Conservation (phyloP, 2,113 vertebrate genomes). For the Eonycteris spelaea region DNA sequence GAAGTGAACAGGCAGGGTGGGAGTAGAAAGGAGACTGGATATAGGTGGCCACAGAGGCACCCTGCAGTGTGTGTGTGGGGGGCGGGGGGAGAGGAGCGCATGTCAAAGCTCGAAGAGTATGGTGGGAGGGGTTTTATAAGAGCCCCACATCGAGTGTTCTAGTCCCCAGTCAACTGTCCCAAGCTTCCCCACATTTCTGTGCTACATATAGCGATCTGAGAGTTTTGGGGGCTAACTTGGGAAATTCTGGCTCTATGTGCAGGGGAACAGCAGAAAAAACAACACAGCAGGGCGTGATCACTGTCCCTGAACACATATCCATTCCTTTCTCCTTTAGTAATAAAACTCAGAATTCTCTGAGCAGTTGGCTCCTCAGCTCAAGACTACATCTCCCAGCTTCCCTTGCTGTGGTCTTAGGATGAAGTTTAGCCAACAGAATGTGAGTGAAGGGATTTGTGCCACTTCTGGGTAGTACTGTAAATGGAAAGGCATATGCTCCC, state of each 20-base stretch:
- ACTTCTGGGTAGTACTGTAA: not conserved
- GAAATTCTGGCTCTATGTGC: not conserved
- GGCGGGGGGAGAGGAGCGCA: too few species aligned
- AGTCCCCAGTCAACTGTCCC: not conserved
- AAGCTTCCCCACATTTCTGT: not conserved
- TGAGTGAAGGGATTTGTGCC: not conserved
- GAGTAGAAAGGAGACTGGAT: not conserved
- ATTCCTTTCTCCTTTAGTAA: not conserved
- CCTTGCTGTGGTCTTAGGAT: not conserved
- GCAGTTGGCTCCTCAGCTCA: not conserved
- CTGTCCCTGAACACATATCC: not conserved
- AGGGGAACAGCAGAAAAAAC: not conserved
- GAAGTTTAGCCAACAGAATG: not conserved
- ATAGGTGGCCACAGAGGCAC: not conserved
- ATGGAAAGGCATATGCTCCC: not conserved
- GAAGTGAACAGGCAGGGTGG: not conserved
- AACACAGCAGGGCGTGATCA: not conserved
- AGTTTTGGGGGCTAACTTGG: not conserved
- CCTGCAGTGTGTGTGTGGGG: too few species aligned
- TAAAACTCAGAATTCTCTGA: not conserved
- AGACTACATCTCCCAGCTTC: not conserved
- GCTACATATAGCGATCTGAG: not conserved
- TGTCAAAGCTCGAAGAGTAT: not conserved
- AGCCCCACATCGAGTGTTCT: too few species aligned
- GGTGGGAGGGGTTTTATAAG: not conserved